Percentiles rank a stretch among this genome's conserved stretches.
These are phyloP conservation scores for Sebastes hubbsi DNA, from an alignment of 2,797 vertebrate genomes.

Conservation along the genomic window DNA sequence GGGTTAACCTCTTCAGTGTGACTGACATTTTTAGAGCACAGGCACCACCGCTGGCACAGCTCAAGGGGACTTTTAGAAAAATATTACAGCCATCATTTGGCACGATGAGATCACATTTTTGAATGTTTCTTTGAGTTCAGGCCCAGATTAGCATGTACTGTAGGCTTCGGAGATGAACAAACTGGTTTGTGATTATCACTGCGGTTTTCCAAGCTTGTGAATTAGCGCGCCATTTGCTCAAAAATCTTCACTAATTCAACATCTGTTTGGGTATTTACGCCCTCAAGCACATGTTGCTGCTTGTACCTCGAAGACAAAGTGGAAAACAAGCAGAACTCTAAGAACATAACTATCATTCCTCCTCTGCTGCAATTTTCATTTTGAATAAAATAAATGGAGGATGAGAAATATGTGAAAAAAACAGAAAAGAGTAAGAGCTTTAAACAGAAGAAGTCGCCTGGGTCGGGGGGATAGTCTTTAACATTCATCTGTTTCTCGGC, in stretches of 20 bases:
- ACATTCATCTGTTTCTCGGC: constrained; percentile 61
- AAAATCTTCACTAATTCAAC: constrained; percentile 57
- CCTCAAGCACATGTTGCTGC: constrained; percentile 43
- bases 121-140: constrained; percentile 57
- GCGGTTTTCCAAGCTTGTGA: constrained; percentile 43
- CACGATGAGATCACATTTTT: constrained; percentile 60
- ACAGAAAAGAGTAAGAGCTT: constrained; percentile 32
- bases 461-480: constrained; percentile 43
- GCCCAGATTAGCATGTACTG: constrained; percentile 65
- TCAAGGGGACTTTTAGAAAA: constrained; percentile 65
- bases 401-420: constrained; percentile 47
- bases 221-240: constrained; percentile 52
- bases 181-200: constrained; percentile 48
- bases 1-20: constrained; percentile 77
- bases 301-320: constrained; percentile 53
- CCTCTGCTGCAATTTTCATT: constrained; percentile 40
- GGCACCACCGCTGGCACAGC: constrained; percentile 63
- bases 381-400: constrained; percentile 2
- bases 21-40: constrained; percentile 81
- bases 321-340: constrained; percentile 45
- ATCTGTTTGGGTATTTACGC: constrained; percentile 46
- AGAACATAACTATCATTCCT: constrained; percentile 40
- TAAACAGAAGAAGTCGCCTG: constrained; percentile 39
- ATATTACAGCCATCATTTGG: constrained; percentile 60
- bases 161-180: constrained; percentile 41